These are phyloP conservation scores for Phylloscopus trochiloides DNA, from an alignment of 2,113 vertebrate species.

Conservation along the genomic window DNA sequence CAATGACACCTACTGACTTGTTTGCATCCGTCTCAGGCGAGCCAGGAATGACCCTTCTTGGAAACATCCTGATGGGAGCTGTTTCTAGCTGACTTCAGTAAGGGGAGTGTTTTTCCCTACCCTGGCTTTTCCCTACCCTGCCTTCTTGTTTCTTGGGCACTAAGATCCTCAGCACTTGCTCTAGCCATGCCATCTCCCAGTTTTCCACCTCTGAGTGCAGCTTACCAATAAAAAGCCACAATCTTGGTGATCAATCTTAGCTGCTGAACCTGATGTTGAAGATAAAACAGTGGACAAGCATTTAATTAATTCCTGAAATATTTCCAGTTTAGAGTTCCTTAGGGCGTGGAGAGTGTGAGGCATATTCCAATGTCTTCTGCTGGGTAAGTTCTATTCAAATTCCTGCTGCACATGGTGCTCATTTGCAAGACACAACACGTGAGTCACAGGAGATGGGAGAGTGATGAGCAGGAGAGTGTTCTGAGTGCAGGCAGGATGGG, in stretches of 20 bases:
- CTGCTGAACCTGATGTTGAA: neutral
- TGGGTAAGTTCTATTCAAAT: neutral
- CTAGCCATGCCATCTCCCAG: neutral
- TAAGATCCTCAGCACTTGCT: neutral
- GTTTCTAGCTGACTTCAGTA: neutral
- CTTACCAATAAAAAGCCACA: neutral
- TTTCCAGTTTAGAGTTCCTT: neutral
- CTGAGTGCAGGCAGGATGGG: accelerated
- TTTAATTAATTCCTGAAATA: neutral
- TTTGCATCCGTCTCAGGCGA: accelerated
- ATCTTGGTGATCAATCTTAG: neutral
- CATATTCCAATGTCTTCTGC: neutral
- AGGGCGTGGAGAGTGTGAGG: neutral
- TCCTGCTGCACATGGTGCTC: accelerated
- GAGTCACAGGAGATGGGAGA: neutral
- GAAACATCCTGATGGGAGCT: neutral
- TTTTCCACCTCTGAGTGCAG: neutral
- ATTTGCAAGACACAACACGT: accelerated
- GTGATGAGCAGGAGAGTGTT: neutral
- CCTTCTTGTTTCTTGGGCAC: neutral
- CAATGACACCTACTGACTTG: neutral
- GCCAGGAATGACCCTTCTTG: neutral
- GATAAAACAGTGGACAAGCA: neutral
- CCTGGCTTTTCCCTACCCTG: neutral
- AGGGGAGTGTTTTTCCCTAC: neutral